Conservation (phyloP, 2,888 invertebrate genomes). For the Pandemis corylana region DNA sequence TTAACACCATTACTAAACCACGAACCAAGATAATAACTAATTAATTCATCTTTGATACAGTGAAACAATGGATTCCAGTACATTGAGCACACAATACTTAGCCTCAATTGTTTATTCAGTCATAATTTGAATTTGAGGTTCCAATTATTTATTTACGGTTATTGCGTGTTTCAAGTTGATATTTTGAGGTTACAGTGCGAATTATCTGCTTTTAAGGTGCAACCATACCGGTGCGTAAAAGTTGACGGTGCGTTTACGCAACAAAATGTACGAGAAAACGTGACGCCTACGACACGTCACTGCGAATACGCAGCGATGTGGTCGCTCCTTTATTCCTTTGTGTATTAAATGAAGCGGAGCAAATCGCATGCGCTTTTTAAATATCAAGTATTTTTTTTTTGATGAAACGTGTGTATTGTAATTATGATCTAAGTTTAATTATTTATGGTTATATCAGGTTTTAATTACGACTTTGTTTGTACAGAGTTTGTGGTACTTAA, state of each 20-base stretch:
- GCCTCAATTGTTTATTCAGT: slow-evolving; percentile 2
- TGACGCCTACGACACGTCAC: too few species aligned
- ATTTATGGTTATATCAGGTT: too few species aligned
- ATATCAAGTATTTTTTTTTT: too few species aligned
- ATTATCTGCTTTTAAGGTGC: not conserved
- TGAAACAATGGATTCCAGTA: slow-evolving; percentile 15
- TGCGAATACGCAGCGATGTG: too few species aligned
- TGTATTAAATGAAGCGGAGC: not conserved
- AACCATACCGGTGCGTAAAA: too few species aligned
- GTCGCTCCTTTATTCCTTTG: not conserved
- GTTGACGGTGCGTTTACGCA: too few species aligned
- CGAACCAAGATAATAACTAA: slow-evolving; percentile 18
- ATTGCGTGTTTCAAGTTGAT: not conserved
- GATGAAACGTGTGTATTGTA: too few species aligned
- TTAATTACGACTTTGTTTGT: too few species aligned
- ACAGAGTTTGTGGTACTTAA: too few species aligned
- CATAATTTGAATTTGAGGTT: slow-evolving; percentile 5
- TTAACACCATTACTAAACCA: slow-evolving; percentile 18
- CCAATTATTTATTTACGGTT: slow-evolving; percentile 1
- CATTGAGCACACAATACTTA: slow-evolving; percentile 9
- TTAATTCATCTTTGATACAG: slow-evolving; percentile 21
- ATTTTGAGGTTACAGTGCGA: not conserved
- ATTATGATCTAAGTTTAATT: too few species aligned
- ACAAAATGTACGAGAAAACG: too few species aligned
- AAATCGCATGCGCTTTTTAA: too few species aligned